A percentile compares a stretch with the other conserved stretches of the same genome.
phyloP scores from a whole-genome alignment of 2,797 vertebrate genomes.

The Buphagus erythrorhynchus region DNA sequence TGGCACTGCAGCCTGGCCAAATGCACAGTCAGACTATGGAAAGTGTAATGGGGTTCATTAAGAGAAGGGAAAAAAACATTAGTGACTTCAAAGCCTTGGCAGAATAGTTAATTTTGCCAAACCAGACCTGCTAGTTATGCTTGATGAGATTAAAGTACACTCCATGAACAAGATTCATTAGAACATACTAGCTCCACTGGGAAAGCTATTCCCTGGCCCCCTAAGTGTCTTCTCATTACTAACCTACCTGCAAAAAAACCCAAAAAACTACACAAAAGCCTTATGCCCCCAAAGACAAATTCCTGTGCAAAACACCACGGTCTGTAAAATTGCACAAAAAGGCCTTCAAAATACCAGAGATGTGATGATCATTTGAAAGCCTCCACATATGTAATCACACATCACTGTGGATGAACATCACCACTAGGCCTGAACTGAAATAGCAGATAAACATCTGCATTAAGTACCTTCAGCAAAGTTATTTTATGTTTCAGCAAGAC shows the following conservation, averaged over 20 bases:
- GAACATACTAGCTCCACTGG: not conserved
- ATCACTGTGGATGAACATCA: not conserved
- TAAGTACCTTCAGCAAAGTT: not conserved
- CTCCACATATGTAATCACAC: not conserved
- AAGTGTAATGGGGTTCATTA: not conserved
- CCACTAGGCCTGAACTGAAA: not conserved
- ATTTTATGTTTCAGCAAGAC: not conserved
- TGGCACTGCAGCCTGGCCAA: not conserved
- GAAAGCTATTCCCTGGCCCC: not conserved
- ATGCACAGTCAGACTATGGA: not conserved
- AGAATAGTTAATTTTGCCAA: not conserved
- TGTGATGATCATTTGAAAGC: not conserved
- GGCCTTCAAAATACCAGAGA: not conserved
- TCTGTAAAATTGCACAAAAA: not conserved
- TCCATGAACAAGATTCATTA: not conserved
- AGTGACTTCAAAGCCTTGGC: not conserved
- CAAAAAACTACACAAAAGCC: not conserved
- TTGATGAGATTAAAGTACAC: not conserved
- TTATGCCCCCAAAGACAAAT: not conserved
- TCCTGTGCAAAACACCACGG: not conserved
- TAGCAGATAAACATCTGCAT: not conserved
- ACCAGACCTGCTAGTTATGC: not conserved
- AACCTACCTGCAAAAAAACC: not conserved
- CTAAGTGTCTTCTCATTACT: not conserved
- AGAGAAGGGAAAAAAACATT: not conserved